Percentiles rank a stretch among this genome's conserved stretches.
These are phyloP conservation scores for Lasioglossum villosulum DNA, from an alignment of 2,888 invertebrate species.

Conservation along the genomic window DNA sequence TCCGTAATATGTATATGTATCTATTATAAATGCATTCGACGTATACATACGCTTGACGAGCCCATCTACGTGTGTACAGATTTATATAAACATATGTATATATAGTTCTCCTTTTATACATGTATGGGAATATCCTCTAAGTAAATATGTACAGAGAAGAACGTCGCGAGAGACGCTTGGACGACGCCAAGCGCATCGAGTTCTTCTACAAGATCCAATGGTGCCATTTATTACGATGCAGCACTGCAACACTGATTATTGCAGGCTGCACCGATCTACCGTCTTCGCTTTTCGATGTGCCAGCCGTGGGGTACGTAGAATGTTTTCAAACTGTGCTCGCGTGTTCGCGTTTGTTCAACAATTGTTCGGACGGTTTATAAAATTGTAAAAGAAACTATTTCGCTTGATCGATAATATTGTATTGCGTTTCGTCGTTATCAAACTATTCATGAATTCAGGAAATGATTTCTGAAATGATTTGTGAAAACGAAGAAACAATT, in stretches of 20 bases:
- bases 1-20: constrained; percentile 29
- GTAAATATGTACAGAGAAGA: constrained; percentile 58
- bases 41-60: constrained; percentile 3
- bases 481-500: too few species aligned
- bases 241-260: background rate
- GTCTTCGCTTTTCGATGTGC: background rate
- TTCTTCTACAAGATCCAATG: constrained; percentile 41
- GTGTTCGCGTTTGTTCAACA: background rate
- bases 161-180: constrained; percentile 64
- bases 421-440: too few species aligned
- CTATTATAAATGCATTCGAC: background rate
- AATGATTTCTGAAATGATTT: too few species aligned
- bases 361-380: background rate
- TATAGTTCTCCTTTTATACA: constrained; percentile 47
- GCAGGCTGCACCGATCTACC: background rate
- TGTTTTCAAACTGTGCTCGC: background rate
- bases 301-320: background rate
- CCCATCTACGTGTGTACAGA: constrained; percentile 18
- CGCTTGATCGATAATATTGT: too few species aligned
- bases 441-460: too few species aligned
- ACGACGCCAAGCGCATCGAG: constrained; percentile 60
- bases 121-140: constrained; percentile 51
- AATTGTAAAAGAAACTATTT: too few species aligned
- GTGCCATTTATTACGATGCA: constrained; percentile 34
- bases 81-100: constrained; percentile 29